These are phyloP conservation scores for Xestia rhomboidea DNA, from an alignment of 2,888 invertebrate genomes.

Conservation along the genomic window DNA sequence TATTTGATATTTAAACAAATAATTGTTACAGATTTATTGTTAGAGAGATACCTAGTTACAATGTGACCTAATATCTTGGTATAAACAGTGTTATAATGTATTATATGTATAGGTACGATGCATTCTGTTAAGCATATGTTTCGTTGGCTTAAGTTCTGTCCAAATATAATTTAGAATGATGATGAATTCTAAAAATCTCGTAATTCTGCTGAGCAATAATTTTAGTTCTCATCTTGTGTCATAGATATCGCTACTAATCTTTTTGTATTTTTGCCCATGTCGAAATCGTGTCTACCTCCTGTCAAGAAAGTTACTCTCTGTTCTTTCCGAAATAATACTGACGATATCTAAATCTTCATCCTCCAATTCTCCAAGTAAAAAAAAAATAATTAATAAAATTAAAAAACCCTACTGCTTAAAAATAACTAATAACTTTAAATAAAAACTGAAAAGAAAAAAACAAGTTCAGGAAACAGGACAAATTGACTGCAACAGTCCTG, in stretches of 20 bases:
- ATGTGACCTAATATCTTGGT: not conserved
- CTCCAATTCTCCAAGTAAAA: not conserved
- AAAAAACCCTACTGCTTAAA: too few species aligned
- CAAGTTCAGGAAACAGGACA: too few species aligned
- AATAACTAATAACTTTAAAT: too few species aligned
- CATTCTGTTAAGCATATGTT: not conserved
- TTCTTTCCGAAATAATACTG: not conserved
- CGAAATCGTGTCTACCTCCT: not conserved
- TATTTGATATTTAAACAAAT: constrained; percentile 28
- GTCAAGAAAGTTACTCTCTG: not conserved
- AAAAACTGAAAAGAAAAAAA: too few species aligned
- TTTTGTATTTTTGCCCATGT: not conserved
- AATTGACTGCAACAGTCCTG: too few species aligned
- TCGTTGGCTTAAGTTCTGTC: not conserved
- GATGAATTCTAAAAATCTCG: too few species aligned
- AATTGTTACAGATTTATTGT: not conserved
- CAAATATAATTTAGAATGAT: not conserved
- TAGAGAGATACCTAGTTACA: not conserved
- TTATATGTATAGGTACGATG: too few species aligned
- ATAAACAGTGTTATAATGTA: not conserved
- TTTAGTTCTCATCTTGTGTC: not conserved
- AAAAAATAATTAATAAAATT: too few species aligned
- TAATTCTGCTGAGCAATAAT: too few species aligned
- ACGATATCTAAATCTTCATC: not conserved
- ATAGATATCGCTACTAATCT: not conserved